phyloP scores from a whole-genome alignment of 2,888 invertebrate species.

The Oxytorus armatus region DNA sequence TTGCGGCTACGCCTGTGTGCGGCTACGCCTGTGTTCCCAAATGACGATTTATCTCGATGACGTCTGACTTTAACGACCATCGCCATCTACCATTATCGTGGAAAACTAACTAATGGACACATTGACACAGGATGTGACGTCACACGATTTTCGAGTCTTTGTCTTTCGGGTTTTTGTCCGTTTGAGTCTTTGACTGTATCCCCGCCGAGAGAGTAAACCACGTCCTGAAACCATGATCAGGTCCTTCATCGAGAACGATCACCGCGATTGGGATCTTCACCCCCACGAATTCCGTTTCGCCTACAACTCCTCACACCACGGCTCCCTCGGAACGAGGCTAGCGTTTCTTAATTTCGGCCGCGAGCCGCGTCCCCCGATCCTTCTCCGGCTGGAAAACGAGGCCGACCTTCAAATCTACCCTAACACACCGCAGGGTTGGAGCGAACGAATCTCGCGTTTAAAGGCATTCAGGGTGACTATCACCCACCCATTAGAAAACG shows the following conservation, averaged over 20 bases:
- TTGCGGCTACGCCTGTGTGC: too few relatives aligned
- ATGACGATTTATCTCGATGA: too few relatives aligned
- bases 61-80: too few relatives aligned
- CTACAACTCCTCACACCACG: constrained; percentile 57
- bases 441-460: neutral
- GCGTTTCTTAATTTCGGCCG: constrained; percentile 67
- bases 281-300: constrained; percentile 41
- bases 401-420: constrained; percentile 6
- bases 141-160: too few relatives aligned
- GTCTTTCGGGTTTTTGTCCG: too few relatives aligned
- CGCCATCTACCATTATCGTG: too few relatives aligned
- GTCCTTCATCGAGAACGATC: constrained; percentile 57
- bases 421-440: neutral
- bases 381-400: neutral
- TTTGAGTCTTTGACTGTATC: too few relatives aligned
- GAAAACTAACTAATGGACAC: too few relatives aligned
- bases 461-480: neutral
- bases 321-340: constrained; percentile 44
- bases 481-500: neutral
- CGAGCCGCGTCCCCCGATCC: constrained; percentile 27
- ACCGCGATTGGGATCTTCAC: constrained; percentile 65
- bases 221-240: constrained; percentile 13
- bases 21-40: too few relatives aligned
- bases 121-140: too few relatives aligned
- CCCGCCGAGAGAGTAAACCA: constrained; percentile 28